phyloP scores from a whole-genome alignment of 2,888 invertebrate species.

The Encarsia formosa region DNA sequence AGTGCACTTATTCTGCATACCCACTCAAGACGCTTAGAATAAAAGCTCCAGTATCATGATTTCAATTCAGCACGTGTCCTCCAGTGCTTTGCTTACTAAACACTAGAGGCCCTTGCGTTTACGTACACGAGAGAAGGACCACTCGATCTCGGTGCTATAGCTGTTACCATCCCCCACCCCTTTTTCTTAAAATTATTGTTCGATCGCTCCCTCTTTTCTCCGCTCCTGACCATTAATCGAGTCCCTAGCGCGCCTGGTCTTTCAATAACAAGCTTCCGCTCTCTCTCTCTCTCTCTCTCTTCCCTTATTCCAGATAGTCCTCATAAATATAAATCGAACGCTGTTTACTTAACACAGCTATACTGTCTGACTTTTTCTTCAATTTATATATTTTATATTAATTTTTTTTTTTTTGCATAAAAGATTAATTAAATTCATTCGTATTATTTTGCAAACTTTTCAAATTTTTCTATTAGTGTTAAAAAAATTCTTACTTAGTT shows the following conservation, averaged over 20 bases:
- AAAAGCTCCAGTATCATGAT: slow-evolving; percentile 45
- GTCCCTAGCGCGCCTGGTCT: slow-evolving; percentile 1
- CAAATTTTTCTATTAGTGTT: too few relatives aligned
- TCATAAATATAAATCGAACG: slow-evolving; percentile 24
- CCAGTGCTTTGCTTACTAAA: slow-evolving; percentile 35
- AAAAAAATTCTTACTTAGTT: too few relatives aligned
- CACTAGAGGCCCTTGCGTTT: too few relatives aligned
- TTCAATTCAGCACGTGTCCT: slow-evolving; percentile 48
- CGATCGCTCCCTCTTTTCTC: background rate
- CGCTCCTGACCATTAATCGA: slow-evolving; percentile 17
- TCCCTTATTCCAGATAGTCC: background rate
- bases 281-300: background rate
- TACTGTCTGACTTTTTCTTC: too few relatives aligned
- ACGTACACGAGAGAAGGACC: slow-evolving; percentile 41
- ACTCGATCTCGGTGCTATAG: slow-evolving; percentile 32
- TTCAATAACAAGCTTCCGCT: slow-evolving; percentile 16
- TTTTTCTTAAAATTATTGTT: background rate
- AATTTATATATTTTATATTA: too few relatives aligned
- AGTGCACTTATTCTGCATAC: background rate
- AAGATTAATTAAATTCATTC: too few relatives aligned
- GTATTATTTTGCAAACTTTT: too few relatives aligned
- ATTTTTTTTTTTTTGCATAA: too few relatives aligned
- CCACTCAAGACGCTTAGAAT: slow-evolving; percentile 34
- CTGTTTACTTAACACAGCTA: too few relatives aligned
- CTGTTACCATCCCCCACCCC: slow-evolving; percentile 12